Percentiles rank a stretch among this genome's conserved stretches.
Conservation (phyloP, 2,113 vertebrate genomes). For the Zosterops japonicus region DNA sequence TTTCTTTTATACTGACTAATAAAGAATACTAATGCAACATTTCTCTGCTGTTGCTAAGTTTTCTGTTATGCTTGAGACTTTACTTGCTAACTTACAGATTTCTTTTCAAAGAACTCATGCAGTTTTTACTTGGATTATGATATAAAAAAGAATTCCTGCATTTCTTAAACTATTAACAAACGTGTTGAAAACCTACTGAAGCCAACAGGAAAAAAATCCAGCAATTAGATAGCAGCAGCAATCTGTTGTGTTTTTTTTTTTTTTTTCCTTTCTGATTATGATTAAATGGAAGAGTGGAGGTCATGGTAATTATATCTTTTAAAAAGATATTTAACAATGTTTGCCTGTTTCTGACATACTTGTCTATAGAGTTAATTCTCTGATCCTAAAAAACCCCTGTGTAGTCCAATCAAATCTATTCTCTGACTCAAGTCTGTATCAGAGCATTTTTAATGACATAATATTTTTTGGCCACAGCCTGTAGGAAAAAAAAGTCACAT, state of each 20-base stretch:
- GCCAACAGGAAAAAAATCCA: neutral
- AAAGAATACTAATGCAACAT: neutral
- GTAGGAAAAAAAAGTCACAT: neutral
- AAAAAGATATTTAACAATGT: neutral
- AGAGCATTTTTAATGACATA: neutral
- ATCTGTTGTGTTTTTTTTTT: neutral
- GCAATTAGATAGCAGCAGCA: neutral
- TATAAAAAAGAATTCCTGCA: neutral
- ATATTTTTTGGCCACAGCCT: neutral
- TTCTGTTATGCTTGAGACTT: neutral
- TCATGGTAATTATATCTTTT: neutral
- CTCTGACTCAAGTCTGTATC: neutral
- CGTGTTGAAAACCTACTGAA: neutral
- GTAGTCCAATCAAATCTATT: neutral
- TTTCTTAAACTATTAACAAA: conserved; percentile 6
- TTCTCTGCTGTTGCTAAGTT: neutral
- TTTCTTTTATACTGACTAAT: neutral
- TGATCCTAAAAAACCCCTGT: accelerated
- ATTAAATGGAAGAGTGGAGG: neutral
- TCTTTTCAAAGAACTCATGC: neutral
- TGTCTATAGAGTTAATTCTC: neutral
- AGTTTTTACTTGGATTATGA: neutral
- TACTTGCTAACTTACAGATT: neutral
- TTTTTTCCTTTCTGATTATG: neutral
- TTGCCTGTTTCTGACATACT: neutral